Percentiles rank a stretch among this genome's conserved stretches.
Evolutionary conservation across 2,888 invertebrate species (phyloP).

Genomic region (Eremobia ochroleuca): DNA sequence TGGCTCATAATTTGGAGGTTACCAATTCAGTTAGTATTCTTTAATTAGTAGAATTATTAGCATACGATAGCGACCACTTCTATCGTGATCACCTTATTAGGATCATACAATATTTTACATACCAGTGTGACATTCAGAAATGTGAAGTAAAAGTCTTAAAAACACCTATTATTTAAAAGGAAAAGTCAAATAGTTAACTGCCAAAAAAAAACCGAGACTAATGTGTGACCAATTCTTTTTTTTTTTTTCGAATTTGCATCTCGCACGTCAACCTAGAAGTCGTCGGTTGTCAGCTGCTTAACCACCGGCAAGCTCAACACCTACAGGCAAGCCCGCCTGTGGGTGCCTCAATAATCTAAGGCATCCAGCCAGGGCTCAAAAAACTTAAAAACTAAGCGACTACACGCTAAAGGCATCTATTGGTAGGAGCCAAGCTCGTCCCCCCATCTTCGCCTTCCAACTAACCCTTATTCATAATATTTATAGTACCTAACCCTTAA

Average conservation of each 20-base stretch:
- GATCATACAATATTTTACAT: not conserved
- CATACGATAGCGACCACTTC: not conserved
- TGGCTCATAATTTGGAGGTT: not conserved
- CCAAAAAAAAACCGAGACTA: too few species aligned
- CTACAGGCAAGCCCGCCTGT: too few species aligned
- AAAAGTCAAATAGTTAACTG: not conserved
- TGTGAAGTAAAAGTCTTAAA: too few species aligned
- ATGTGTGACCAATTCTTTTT: not conserved
- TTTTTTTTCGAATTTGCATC: too few species aligned
- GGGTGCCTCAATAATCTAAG: too few species aligned
- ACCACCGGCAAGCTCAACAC: too few species aligned
- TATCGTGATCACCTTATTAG: conserved; percentile 16
- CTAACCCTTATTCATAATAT: not conserved
- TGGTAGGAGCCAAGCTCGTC: not conserved
- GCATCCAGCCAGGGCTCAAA: too few species aligned
- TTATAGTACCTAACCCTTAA: not conserved
- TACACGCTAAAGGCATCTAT: not conserved
- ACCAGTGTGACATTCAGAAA: too few species aligned
- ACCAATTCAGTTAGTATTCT: not conserved
- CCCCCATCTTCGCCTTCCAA: not conserved
- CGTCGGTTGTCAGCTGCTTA: too few species aligned
- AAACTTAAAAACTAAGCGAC: too few species aligned
- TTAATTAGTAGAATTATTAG: not conserved
- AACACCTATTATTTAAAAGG: not conserved
- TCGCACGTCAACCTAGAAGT: too few species aligned